phyloP scores from a whole-genome alignment of 2,113 vertebrate genomes.

The Psammodynastes pulverulentus region DNA sequence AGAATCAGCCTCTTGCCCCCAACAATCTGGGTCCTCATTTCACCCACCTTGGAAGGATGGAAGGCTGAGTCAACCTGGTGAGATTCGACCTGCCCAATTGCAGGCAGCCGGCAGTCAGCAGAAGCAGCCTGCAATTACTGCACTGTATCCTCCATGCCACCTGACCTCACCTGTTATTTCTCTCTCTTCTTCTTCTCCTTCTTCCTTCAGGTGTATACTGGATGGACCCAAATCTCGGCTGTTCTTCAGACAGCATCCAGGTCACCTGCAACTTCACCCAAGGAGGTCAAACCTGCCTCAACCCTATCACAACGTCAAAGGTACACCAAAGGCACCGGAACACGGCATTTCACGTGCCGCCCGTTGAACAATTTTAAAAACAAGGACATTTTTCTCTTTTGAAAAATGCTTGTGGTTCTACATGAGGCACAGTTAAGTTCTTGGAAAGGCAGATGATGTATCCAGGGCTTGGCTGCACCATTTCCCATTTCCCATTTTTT shows the following conservation, averaged over 20 bases:
- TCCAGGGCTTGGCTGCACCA: not conserved
- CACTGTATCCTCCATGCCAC: too few species aligned
- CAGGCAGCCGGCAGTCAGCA: too few species aligned
- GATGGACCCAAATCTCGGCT: constrained; percentile 97
- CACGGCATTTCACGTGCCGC: not conserved
- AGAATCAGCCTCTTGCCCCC: too few species aligned
- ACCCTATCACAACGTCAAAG: constrained; percentile 87
- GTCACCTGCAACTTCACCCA: constrained; percentile 91
- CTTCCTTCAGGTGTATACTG: constrained; percentile 84
- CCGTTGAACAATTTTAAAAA: not conserved
- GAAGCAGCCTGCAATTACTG: too few species aligned
- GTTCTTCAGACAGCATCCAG: constrained; percentile 87
- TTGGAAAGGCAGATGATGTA: not conserved
- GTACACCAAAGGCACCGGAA: constrained; percentile 56
- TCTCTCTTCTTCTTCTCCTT: fast-evolving
- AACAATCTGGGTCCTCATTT: too few species aligned
- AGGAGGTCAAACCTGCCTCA: constrained; percentile 93
- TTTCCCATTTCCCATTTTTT: not conserved
- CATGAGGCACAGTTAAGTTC: not conserved
- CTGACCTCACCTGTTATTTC: too few species aligned
- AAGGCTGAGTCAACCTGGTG: too few species aligned
- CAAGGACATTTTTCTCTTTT: not conserved
- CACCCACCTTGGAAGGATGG: too few species aligned
- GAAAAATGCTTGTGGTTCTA: not conserved
- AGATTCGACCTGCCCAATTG: too few species aligned